A percentile compares a stretch with the other conserved stretches of the same genome.
phyloP scores from a whole-genome alignment of 2,113 vertebrate species.

The Melanotaenia duboulayi region DNA sequence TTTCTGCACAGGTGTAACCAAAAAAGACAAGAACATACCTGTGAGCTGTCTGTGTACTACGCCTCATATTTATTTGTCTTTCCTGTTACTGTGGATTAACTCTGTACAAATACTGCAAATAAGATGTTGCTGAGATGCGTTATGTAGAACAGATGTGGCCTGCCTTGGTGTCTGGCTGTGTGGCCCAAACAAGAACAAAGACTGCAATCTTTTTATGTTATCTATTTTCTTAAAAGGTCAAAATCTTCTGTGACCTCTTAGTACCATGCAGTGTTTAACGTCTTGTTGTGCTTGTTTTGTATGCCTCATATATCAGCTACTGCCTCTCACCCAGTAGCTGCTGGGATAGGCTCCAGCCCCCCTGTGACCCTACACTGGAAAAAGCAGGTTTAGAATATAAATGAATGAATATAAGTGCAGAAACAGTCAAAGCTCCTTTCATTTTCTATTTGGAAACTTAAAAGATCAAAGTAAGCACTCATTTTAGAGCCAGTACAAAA shows the following conservation, averaged over 20 bases:
- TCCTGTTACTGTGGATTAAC: constrained; percentile 45
- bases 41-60: constrained; percentile 35
- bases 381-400: too few species aligned
- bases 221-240: not conserved
- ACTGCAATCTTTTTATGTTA: not conserved
- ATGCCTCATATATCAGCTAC: constrained; percentile 9
- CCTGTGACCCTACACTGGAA: too few species aligned
- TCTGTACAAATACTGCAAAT: constrained; percentile 43
- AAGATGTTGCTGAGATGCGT: constrained; percentile 8
- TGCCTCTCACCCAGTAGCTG: too few species aligned
- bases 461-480: constrained; percentile 3
- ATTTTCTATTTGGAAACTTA: constrained; percentile 13
- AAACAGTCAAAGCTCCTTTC: not conserved
- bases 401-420: too few species aligned
- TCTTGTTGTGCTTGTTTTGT: constrained; percentile 30
- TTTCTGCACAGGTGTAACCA: constrained; percentile 22
- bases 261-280: constrained; percentile 21
- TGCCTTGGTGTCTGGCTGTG: not conserved
- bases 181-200: constrained; percentile 7
- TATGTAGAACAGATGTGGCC: constrained; percentile 2
- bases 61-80: constrained; percentile 75
- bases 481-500: not conserved
- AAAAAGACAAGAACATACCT: not conserved
- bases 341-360: too few species aligned
- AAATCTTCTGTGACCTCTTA: constrained; percentile 18